phyloP scores from a whole-genome alignment of 2,797 vertebrate genomes.

The Kryptopterus vitreolus region DNA sequence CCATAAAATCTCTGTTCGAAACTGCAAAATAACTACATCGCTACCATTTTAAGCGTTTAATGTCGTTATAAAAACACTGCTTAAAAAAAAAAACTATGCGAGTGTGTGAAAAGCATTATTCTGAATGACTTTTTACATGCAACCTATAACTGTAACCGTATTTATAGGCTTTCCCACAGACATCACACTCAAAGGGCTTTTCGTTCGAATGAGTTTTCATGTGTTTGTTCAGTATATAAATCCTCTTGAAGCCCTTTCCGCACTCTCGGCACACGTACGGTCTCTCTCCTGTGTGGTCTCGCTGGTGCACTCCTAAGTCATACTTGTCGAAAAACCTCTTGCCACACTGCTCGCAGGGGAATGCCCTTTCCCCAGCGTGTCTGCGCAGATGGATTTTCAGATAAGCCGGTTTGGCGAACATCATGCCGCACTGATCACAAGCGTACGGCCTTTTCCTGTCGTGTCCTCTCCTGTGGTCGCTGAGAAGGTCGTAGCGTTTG shows the following conservation, averaged over 20 bases:
- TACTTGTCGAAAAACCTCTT: slow-evolving; percentile 56
- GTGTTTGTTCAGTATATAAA: slow-evolving; percentile 57
- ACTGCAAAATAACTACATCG: neutral
- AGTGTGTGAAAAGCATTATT: neutral
- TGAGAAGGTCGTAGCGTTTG: slow-evolving; percentile 40
- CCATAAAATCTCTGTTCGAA: neutral
- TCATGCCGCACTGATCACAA: slow-evolving; percentile 52
- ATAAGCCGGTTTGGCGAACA: slow-evolving; percentile 54
- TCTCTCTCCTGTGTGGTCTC: slow-evolving; percentile 58
- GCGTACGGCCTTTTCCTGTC: slow-evolving; percentile 46
- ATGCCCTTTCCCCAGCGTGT: slow-evolving; percentile 51
- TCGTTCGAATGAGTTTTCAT: slow-evolving; percentile 51
- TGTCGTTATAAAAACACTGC: neutral
- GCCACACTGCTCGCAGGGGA: slow-evolving; percentile 52
- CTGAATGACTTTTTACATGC: slow-evolving; percentile 48
- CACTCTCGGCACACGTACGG: slow-evolving; percentile 49
- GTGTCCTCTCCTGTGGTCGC: slow-evolving; percentile 51
- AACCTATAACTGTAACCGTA: slow-evolving; percentile 54
- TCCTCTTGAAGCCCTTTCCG: slow-evolving; percentile 51
- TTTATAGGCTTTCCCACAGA: slow-evolving; percentile 53
- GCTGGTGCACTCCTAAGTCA: slow-evolving; percentile 53
- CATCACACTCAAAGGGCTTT: slow-evolving; percentile 50
- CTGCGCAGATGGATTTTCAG: slow-evolving; percentile 55
- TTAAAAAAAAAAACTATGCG: neutral
- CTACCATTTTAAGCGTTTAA: neutral